Evolutionary conservation across 2,797 vertebrate genomes (phyloP), one percentile per base, ranked within the genome.

Genomic region (Pyrocephalus nanus): DNA sequence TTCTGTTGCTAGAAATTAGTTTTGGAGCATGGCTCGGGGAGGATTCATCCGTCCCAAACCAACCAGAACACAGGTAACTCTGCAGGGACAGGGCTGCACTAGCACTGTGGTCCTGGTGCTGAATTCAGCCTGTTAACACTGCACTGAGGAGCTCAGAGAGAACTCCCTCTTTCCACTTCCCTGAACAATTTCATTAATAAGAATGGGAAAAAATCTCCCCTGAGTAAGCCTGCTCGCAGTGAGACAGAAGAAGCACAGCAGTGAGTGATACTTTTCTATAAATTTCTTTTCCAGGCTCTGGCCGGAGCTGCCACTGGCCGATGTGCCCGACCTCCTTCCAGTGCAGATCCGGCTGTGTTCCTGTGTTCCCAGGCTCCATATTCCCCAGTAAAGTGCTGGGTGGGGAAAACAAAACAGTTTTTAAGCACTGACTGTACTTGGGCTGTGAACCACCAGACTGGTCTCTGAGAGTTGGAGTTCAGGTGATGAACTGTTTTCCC

Each of bases 51-150:
- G 19, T 20, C 74, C 73, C 76, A 54, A 34, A 29, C 62, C 51
- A 45, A 29, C 2, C 19, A 48, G 84, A 42, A 2, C 60, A 32
- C 17, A 12, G 67, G 54, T 64, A 25, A 36, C 50, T 43, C 40
- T 26, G 2, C 2, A 18, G 32, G 34, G 66, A 8, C 23, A 13
- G 34, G 19, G 53, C 61, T 74, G 60, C 26, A 1, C 45, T 53
- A 34, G 12, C 0, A 0, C 48, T 1, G 1, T 4, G 3, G 20
- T 48, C 5, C n/a, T 74, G 76, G 30, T 21, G 58, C 14, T 2
- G 40, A n/a, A 21, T 14, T 53, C 76, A 20, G 43, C 0, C 0
- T 18, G 34, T 53, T 78, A 10, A 10, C 45, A 2, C n/a, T 26
- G 70, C 27, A 9, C 0, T 18, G 42, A 76, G 48, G 55, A 36